Percentiles rank a stretch among this genome's conserved stretches.
phyloP scores from a whole-genome alignment of 2,113 vertebrate species.

The Callaeas wilsoni region DNA sequence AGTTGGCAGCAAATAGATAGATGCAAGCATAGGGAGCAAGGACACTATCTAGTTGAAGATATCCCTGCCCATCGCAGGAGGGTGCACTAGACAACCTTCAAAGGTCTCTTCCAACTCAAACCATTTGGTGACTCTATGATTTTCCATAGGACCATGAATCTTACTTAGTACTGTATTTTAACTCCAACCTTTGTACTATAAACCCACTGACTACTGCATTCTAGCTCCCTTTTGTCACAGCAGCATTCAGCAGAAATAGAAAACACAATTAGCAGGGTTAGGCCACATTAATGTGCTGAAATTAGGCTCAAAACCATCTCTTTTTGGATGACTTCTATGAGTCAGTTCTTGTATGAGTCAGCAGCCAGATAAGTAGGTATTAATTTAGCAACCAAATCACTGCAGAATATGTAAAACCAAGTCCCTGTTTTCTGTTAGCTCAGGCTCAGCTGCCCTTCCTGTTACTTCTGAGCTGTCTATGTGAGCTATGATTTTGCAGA shows the following conservation, averaged over 20 bases:
- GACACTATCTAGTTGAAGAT: not conserved
- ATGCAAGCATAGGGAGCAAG: not conserved
- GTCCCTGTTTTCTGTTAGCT: not conserved
- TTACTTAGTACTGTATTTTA: not conserved
- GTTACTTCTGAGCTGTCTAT: not conserved
- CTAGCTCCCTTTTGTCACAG: not conserved
- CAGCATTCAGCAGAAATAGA: not conserved
- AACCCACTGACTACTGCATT: not conserved
- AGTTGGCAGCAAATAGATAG: not conserved
- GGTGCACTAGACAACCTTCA: not conserved
- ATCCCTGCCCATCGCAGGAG: not conserved
- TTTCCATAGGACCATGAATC: not conserved
- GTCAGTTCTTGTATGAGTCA: not conserved
- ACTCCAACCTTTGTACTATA: not conserved
- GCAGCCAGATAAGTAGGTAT: not conserved
- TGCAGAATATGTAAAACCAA: not conserved
- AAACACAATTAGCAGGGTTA: not conserved
- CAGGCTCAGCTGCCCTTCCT: not conserved
- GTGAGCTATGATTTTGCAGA: accelerated
- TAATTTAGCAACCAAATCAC: not conserved
- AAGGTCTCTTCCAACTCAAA: not conserved
- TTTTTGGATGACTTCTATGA: not conserved
- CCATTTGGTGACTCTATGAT: not conserved
- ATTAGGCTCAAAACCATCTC: not conserved
- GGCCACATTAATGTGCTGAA: not conserved